phyloP scores from a whole-genome alignment of 2,113 vertebrate genomes.

The Carlito syrichta region DNA sequence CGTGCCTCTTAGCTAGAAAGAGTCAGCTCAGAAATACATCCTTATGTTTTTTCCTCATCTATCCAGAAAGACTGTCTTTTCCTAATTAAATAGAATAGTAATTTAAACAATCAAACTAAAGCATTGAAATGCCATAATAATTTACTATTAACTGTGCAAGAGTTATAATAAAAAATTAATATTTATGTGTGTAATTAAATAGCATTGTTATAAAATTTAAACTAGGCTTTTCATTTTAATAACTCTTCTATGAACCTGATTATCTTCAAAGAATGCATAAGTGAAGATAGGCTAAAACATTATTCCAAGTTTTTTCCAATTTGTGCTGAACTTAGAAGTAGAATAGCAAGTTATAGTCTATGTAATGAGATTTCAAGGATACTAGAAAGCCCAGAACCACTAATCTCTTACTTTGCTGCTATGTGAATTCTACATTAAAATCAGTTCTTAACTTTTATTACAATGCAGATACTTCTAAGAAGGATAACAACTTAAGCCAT shows the following conservation, averaged over 20 bases:
- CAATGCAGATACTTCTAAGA: neutral
- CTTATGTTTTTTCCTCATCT: neutral
- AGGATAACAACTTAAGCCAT: neutral
- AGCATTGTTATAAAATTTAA: conserved; percentile 23
- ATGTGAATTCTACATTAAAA: neutral
- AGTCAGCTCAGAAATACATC: neutral
- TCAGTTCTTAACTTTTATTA: neutral
- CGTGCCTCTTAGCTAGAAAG: neutral
- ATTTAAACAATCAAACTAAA: neutral
- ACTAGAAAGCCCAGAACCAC: neutral
- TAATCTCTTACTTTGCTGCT: neutral
- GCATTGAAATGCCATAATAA: neutral
- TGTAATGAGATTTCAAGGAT: neutral
- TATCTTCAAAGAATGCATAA: neutral
- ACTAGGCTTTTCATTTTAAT: conserved; percentile 32
- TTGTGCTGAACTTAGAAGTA: neutral
- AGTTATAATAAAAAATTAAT: neutral
- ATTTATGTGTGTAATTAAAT: conserved; percentile 18
- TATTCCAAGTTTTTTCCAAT: neutral
- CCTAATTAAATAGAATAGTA: neutral
- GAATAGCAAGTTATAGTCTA: neutral
- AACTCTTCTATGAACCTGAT: neutral
- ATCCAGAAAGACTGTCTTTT: neutral
- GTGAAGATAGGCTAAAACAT: neutral
- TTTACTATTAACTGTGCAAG: neutral